Evolutionary conservation across 1,140 invertebrate genomes (phyloP).

Genomic region (Ceratoteleas bidentatus): DNA sequence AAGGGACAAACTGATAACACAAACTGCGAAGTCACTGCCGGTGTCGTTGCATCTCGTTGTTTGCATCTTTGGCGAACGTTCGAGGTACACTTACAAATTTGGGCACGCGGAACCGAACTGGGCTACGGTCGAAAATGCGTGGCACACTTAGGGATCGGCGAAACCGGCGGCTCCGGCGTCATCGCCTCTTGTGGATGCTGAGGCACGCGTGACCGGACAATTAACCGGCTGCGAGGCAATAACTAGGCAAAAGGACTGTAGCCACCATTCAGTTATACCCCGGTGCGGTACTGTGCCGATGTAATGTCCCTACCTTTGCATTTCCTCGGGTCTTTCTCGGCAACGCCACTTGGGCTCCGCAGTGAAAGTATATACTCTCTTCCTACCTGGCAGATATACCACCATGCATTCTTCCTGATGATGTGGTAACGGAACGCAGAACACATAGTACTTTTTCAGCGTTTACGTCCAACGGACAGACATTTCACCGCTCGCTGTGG

Average conservation of each 20-base stretch:
- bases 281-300: slow-evolving; percentile 71
- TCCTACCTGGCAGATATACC: slow-evolving; percentile 72
- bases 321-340: slow-evolving; percentile 73
- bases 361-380: slow-evolving; percentile 80
- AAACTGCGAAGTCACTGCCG: too few species aligned
- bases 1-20: too few species aligned
- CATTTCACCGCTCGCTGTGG: slow-evolving; percentile 18
- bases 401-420: slow-evolving; percentile 65
- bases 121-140: too few species aligned
- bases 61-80: too few species aligned
- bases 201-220: slow-evolving; percentile 39
- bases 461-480: slow-evolving; percentile 44
- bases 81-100: too few species aligned
- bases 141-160: too few species aligned
- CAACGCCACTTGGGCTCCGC: slow-evolving; percentile 72
- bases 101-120: too few species aligned
- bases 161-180: too few species aligned
- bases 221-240: slow-evolving; percentile 61
- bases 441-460: slow-evolving; percentile 49
- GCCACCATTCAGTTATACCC: slow-evolving; percentile 60
- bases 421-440: slow-evolving; percentile 70
- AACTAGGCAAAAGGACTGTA: slow-evolving; percentile 56
- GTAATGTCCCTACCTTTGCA: slow-evolving; percentile 67
- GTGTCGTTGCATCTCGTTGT: too few species aligned
- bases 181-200: too few species aligned